Conservation (phyloP, 2,113 vertebrate species). For the Anarhynchus alexandrinus region DNA sequence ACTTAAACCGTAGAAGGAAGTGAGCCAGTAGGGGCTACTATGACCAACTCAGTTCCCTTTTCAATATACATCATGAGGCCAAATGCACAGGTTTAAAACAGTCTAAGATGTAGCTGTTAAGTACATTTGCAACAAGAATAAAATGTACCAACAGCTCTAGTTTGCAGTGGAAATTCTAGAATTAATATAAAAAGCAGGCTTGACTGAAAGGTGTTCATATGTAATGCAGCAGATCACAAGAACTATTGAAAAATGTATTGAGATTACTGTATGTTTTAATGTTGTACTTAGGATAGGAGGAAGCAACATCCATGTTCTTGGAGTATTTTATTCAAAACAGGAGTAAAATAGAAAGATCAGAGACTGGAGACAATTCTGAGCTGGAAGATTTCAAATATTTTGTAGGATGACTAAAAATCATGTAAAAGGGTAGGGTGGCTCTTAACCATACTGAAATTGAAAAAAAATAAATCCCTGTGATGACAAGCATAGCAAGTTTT, state of each 20-base stretch:
- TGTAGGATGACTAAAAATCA: background rate
- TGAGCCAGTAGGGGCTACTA: background rate
- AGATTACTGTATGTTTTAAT: background rate
- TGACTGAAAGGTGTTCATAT: background rate
- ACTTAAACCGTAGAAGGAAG: background rate
- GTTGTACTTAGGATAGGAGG: background rate
- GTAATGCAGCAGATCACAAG: background rate
- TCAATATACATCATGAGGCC: background rate
- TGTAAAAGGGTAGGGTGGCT: background rate
- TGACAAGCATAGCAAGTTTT: background rate
- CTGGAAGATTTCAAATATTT: background rate
- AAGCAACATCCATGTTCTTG: background rate
- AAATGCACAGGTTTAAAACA: background rate
- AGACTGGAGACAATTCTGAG: background rate
- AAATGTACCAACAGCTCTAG: background rate
- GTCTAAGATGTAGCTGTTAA: background rate
- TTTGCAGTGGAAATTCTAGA: background rate
- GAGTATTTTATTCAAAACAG: background rate
- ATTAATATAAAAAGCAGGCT: background rate
- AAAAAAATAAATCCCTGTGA: too few species aligned
- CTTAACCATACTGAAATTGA: background rate
- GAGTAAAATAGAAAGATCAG: background rate
- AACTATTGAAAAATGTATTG: background rate
- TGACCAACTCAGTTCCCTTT: background rate
- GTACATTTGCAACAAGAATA: background rate